Evolutionary conservation across 2,797 vertebrate genomes (phyloP), one percentile per base, ranked within the genome.

Genomic region (Peromyscus attwateri): DNA sequence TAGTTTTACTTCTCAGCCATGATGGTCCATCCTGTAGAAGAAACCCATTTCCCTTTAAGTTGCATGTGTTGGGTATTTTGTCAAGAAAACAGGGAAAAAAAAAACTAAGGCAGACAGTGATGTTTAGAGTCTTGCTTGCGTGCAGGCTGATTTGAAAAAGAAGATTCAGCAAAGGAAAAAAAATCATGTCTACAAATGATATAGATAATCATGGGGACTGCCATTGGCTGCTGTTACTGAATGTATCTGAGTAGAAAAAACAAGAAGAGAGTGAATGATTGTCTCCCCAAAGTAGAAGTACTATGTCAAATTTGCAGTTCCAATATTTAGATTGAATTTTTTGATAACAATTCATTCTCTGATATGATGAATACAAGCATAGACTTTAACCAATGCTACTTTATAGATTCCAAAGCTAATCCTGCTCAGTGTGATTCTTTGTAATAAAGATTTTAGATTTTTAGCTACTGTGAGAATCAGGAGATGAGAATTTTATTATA

Each of bases 261-360:
- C 46, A 77, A n/a, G 13, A 70, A 89, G 37, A 62, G 21, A 66
- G 40, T 49, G n/a, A 40, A 75, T 13, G 16, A 7, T 66, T 13
- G 11, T 66, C 37, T 89, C n/a, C 52, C 52, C 23, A 89, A 75
- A 37, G 2, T 66, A 46, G 27, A 7, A 31, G 2, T 68, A 16
- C 23, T 89, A 0, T 71, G 37, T 27, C 19, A 77, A 34, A 75
- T 55, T 94, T 76, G 0, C 27, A n/a, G 31, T 91, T 95, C 77
- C 43, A 94, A 52, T 93, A 76, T 91, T 96, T 94, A 91, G 46
- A 55, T 29, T 92, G 6, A 43, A 57, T 46, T 49, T 13, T 66
- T 84, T 89, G 81, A 83, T 68, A 52, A 75, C 80, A 89, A 75
- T 6, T 75, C 85, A 19, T 57, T 43, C 37, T 73, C 91, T 94